Conservation (phyloP, 2,797 vertebrate species). For the Glossophaga mutica region DNA sequence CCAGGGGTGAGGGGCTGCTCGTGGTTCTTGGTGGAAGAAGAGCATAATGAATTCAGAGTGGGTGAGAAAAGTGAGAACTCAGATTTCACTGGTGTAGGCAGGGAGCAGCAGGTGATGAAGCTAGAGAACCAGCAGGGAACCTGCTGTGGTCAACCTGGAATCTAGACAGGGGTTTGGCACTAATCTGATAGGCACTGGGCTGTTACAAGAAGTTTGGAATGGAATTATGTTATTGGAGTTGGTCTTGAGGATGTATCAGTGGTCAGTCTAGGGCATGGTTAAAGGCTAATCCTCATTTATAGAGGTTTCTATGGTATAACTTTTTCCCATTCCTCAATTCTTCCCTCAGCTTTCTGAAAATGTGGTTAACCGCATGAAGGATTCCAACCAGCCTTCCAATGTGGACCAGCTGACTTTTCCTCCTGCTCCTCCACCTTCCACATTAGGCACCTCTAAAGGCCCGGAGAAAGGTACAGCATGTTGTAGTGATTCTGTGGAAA, state of each 20-base stretch:
- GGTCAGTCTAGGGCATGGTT: neutral
- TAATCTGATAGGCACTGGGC: neutral
- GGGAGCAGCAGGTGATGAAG: too few relatives aligned
- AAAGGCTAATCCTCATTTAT: neutral
- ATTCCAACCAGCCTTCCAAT: slow-evolving; percentile 69
- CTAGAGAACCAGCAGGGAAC: neutral
- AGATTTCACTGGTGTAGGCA: neutral
- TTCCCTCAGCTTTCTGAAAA: slow-evolving; percentile 89
- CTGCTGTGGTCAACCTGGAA: neutral
- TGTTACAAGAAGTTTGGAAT: neutral
- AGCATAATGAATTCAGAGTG: neutral
- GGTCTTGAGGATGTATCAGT: neutral
- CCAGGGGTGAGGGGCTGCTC: neutral
- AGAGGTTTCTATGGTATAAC: neutral
- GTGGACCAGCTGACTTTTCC: neutral
- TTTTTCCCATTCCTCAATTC: neutral
- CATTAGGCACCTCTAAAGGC: slow-evolving; percentile 7
- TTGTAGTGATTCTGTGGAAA: neutral
- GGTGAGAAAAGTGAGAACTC: neutral
- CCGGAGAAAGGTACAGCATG: slow-evolving; percentile 74
- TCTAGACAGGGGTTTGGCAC: neutral
- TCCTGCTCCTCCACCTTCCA: neutral
- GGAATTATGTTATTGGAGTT: neutral
- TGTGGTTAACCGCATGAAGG: slow-evolving; percentile 92
- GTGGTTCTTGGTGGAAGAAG: neutral